Evolutionary conservation across 2,888 invertebrate species (phyloP).

Genomic region (Trachelus tabidus): DNA sequence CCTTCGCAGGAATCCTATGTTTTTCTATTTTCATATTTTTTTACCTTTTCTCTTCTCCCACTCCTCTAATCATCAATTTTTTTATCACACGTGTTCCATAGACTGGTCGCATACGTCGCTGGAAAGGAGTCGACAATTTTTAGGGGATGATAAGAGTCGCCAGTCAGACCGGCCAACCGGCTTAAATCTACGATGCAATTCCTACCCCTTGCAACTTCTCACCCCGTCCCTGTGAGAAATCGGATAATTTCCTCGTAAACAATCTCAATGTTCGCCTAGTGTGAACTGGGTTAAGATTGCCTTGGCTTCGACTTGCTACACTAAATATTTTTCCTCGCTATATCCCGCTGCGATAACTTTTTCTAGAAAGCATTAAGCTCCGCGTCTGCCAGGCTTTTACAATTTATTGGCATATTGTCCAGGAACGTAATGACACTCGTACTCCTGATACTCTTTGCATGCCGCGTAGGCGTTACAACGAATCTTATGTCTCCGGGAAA

Average conservation of each 20-base stretch:
- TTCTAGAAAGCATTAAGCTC: not conserved
- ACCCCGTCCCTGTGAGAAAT: not conserved
- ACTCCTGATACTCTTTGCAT: not conserved
- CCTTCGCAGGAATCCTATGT: not conserved
- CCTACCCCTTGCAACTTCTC: not conserved
- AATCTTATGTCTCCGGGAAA: not conserved
- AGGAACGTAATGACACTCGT: not conserved
- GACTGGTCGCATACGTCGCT: not conserved
- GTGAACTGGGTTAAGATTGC: constrained; percentile 18
- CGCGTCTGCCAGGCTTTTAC: not conserved
- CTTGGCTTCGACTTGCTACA: constrained; percentile 10
- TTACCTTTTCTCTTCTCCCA: not conserved
- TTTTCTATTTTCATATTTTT: not conserved
- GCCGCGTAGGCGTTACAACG: not conserved
- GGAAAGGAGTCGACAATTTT: not conserved
- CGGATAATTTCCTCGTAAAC: constrained; percentile 24
- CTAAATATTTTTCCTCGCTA: constrained; percentile 1
- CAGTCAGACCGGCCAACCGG: not conserved
- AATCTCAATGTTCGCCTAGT: constrained; percentile 21
- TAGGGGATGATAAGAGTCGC: not conserved
- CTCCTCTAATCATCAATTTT: not conserved
- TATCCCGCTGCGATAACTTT: not conserved
- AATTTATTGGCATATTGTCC: not conserved
- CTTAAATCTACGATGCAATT: not conserved
- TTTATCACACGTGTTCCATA: not conserved